phyloP scores from a whole-genome alignment of 1,140 invertebrate genomes.

The Pectinophora gossypiella region DNA sequence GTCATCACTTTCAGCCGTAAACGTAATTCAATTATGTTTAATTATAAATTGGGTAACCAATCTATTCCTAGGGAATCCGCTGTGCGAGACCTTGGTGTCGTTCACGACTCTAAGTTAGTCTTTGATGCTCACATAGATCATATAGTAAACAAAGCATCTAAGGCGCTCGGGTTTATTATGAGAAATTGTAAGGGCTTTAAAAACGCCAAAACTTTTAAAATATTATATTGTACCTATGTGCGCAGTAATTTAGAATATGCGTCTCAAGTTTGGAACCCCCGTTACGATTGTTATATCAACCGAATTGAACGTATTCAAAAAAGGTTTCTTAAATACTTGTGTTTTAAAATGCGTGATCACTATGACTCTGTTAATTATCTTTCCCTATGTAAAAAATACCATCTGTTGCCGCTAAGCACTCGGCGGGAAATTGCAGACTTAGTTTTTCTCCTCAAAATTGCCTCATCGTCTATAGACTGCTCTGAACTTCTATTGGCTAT shows the following conservation, averaged over 20 bases:
- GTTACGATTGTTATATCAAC: not conserved
- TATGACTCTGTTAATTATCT: too few relatives aligned
- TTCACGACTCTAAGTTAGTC: not conserved
- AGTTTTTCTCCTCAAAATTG: too few relatives aligned
- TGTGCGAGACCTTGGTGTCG: not conserved
- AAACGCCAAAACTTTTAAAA: not conserved
- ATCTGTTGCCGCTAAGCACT: too few relatives aligned
- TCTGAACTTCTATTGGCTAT: too few relatives aligned
- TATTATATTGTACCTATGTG: not conserved
- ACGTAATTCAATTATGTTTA: too few relatives aligned
- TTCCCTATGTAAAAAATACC: too few relatives aligned
- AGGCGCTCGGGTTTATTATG: not conserved
- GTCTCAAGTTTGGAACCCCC: not conserved
- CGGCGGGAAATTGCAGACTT: too few relatives aligned
- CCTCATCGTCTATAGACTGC: too few relatives aligned
- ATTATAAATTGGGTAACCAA: too few relatives aligned
- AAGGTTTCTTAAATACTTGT: too few relatives aligned
- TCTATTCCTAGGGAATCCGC: not conserved
- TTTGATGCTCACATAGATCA: not conserved
- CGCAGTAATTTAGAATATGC: not conserved
- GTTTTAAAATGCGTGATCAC: too few relatives aligned
- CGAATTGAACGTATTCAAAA: not conserved
- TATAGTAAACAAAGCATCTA: not conserved
- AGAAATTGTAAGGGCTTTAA: not conserved
- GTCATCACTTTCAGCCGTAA: too few relatives aligned